Base-by-base conservation (phyloP, 1,140 invertebrate species). In the Tribolium madens region DNA sequence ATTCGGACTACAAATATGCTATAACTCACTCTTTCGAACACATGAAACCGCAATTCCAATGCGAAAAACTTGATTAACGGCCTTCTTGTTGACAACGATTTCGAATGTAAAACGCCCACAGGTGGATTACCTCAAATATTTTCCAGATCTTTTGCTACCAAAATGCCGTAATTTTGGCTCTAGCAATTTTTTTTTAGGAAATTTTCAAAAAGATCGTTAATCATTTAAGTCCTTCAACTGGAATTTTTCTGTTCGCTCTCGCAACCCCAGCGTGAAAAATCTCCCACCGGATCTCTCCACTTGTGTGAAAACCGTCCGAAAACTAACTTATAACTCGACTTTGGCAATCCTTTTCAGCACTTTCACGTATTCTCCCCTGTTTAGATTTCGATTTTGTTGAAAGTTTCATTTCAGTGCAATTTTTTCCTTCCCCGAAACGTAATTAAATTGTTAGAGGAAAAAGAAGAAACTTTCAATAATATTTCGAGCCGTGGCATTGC, bases 401-500 rank as follows among this genome's bases (percentile, higher is more conserved):
- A 60, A 60, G 17, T 60, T 60, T 60, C 53, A 60, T 26, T 57
- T 13, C 18, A 5, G 9, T 9, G 15, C 10, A 21, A 60, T 60
- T 60, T 60, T 60, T 60, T 33, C 57, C 36, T 10, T 42, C n/a
- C n/a, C 36, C 9, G 12, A 10, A 64, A 64, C 31, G 57, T 64
- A 64, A 64, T 64, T 64, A 64, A 64, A 64, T 64, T 64, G 57
- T 64, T 64, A 33, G 52, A 57, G 7, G 18, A 64, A 26, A 60
- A 60, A 33, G 14, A 57, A 57, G n/a, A 42, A 42, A 42, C 9
- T 21, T 57, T 64, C 57, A 12, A 64, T 33, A n/a, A 12, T 64
- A 33, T 64, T 33, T 31, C 14, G 57, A 31, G 26, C 1, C 31
- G 57, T 75, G 72, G 78, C 74, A 74, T 52, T 80, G 79, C 81